Percentiles rank a stretch among this genome's conserved stretches.
Conservation (phyloP, 2,888 invertebrate genomes). For the Pyrgus malvae region DNA sequence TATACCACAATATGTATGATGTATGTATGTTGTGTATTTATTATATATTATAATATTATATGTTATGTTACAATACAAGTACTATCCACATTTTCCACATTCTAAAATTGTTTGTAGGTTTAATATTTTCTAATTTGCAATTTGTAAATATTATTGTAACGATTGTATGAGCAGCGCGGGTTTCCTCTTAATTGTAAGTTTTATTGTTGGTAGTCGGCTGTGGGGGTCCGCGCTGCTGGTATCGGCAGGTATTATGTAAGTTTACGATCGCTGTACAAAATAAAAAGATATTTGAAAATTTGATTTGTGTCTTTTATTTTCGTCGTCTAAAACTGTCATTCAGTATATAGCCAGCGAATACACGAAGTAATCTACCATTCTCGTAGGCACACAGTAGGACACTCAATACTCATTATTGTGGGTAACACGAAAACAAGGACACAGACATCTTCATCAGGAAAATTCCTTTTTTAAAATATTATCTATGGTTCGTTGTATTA, state of each 20-base stretch:
- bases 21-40: too few relatives aligned
- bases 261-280: slow-evolving; percentile 28
- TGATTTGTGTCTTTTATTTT: not conserved
- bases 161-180: not conserved
- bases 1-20: too few relatives aligned
- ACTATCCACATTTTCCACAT: not conserved
- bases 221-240: not conserved
- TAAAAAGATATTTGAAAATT: slow-evolving; percentile 26
- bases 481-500: too few relatives aligned
- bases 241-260: slow-evolving; percentile 14
- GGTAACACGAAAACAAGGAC: too few relatives aligned
- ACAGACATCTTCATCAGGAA: too few relatives aligned
- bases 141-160: slow-evolving; percentile 21
- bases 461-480: too few relatives aligned
- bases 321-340: not conserved
- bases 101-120: slow-evolving; percentile 18
- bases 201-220: not conserved
- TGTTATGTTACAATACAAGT: not conserved
- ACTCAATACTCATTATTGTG: too few relatives aligned
- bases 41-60: too few relatives aligned
- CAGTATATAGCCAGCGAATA: too few relatives aligned
- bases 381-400: too few relatives aligned
- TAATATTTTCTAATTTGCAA: slow-evolving; percentile 27
- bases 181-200: not conserved
- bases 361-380: too few relatives aligned